Evolutionary conservation across 2,113 vertebrate genomes (phyloP).

Genomic region (Lagopus muta): DNA sequence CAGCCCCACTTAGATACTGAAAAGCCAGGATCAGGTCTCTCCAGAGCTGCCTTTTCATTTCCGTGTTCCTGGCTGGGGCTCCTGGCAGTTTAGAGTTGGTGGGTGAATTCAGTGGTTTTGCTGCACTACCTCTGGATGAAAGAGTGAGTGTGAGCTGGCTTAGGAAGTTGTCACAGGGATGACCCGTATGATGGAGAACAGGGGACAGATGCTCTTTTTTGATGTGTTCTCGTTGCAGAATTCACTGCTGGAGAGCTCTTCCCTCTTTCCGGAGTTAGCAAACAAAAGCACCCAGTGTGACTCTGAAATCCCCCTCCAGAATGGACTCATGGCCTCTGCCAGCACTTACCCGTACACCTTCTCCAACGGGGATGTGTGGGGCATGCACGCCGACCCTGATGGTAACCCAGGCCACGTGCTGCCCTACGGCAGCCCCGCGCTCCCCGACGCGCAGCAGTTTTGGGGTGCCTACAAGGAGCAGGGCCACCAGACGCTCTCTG

Average conservation of each 20-base stretch:
- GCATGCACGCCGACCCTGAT: constrained; percentile 71
- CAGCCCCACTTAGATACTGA: no score
- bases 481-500: constrained; percentile 89
- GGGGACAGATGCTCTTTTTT: background rate
- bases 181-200: fast-evolving
- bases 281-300: constrained; percentile 80
- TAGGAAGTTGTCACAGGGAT: background rate
- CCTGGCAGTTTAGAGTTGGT: background rate
- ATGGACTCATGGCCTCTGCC: constrained; percentile 78
- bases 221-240: constrained; percentile 70
- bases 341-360: constrained; percentile 78
- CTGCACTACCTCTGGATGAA: background rate
- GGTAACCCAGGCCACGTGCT: constrained; percentile 55
- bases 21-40: no score
- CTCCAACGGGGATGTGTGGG: constrained; percentile 78
- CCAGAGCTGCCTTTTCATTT: background rate
- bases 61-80: background rate
- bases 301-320: constrained; percentile 81
- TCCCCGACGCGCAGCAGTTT: constrained; percentile 68
- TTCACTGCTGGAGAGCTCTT: constrained; percentile 75
- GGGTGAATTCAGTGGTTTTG: background rate
- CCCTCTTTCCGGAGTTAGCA: constrained; percentile 79
- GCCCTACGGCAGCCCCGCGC: constrained; percentile 58
- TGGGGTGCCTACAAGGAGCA: constrained; percentile 84
- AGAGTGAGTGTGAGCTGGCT: background rate